Evolutionary conservation across 2,113 vertebrate species (phyloP), one percentile per base, ranked within the genome.

Genomic region (Cyprinus carpio): DNA sequence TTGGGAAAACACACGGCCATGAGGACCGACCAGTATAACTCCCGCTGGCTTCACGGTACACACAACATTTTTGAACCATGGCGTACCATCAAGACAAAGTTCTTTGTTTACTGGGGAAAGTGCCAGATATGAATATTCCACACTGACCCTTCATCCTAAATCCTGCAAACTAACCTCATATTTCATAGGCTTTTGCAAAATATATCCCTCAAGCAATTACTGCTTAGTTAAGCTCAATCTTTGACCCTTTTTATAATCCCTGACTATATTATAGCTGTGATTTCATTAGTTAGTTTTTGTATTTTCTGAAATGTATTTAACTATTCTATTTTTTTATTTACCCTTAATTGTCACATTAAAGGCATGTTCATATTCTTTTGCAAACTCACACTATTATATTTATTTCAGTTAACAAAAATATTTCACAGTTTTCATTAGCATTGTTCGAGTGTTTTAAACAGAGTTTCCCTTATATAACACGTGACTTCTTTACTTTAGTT

Each of bases 21-120:
- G 98, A 96, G 98, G 91, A 99, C 98, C 0, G 98, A 99, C 92
- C 98, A 99, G 93, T 99, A 99, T 94, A 99, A 99, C 89, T 99
- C 98, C 58, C 97, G 97, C 91, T 99, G 98, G 98, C 95, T 99
- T 76, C 98, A 99, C 0, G 98, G 98, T 99, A 94, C 2, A 10
- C 60, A 78, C 75, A 56, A 34, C 6, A 67, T 60, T 2, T 62
- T 62, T 62, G 31, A 37, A 62, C 31, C 58, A 23, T 16, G 25
- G 3, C n/a, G 2, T 40, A 43, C 23, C 34, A 81, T 15, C 77
- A 43, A 64, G 16, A 65, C 20, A 27, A 29, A 25, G 0, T 13
- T 60, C 29, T 78, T 60, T 78, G 76, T 60, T 60, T 40, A 60
- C 20, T 40, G 29, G 20, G 34, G 13, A 64, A 81, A 18, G 12